These are phyloP conservation scores for Colistium nudipinnis DNA, from an alignment of 2,113 vertebrate species.

Conservation along the genomic window DNA sequence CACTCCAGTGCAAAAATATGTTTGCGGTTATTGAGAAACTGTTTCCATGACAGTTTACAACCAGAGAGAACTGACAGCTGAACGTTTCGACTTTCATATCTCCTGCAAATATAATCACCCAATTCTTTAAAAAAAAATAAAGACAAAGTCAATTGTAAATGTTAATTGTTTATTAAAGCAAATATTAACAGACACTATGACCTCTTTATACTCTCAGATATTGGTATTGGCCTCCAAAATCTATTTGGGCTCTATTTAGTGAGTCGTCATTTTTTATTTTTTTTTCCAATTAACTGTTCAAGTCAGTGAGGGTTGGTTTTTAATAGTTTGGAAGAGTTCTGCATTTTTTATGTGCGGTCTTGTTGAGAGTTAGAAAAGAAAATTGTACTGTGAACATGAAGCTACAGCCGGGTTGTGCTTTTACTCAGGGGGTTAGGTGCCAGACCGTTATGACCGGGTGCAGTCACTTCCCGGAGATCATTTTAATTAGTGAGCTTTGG, in stretches of 20 bases:
- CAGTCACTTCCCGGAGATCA: too few relatives aligned
- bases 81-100: background rate
- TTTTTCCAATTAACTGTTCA: background rate
- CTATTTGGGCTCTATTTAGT: too few relatives aligned
- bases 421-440: background rate
- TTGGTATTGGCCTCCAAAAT: background rate
- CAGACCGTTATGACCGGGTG: too few relatives aligned
- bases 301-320: background rate
- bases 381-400: background rate
- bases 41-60: background rate
- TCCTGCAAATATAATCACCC: background rate
- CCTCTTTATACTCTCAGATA: background rate
- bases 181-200: background rate
- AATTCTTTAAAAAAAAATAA: background rate
- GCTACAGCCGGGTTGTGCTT: background rate
- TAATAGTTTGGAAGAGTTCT: background rate
- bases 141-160: background rate
- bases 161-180: background rate
- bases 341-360: background rate
- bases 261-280: too few relatives aligned
- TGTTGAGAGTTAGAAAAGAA: background rate
- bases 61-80: background rate
- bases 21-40: background rate
- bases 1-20: background rate
- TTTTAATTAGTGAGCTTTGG: too few relatives aligned